Evolutionary conservation across 2,888 invertebrate species (phyloP).

Genomic region (Coelinius sp.): DNA sequence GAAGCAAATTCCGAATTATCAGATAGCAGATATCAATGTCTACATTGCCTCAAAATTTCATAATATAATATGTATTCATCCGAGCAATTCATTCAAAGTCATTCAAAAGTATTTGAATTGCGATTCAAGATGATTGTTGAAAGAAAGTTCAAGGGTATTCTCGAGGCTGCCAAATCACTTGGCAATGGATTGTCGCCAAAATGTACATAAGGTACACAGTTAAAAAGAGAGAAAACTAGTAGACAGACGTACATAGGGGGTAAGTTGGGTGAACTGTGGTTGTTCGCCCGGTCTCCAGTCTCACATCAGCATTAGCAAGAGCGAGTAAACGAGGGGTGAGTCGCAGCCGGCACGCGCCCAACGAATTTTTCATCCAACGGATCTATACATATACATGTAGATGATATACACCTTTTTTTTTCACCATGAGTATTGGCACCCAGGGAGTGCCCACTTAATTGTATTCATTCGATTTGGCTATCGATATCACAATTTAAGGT

Average conservation of each 20-base stretch:
- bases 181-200: slow-evolving; percentile 26
- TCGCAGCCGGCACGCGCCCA: slow-evolving; percentile 64
- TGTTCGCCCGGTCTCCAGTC: slow-evolving; percentile 46
- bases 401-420: slow-evolving; percentile 29
- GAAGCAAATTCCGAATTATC: too few species aligned
- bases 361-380: slow-evolving; percentile 65
- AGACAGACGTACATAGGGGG: slow-evolving; percentile 40
- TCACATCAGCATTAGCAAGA: slow-evolving; percentile 43
- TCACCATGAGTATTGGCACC: background rate
- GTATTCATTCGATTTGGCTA: background rate
- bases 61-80: too few species aligned
- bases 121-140: background rate
- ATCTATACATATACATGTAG: slow-evolving; percentile 40
- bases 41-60: too few species aligned
- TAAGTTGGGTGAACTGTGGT: slow-evolving; percentile 45
- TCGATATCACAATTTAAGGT: too few species aligned
- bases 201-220: background rate
- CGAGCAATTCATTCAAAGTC: background rate
- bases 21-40: too few species aligned
- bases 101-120: background rate
- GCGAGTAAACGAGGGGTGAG: slow-evolving; percentile 55
- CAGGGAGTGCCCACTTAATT: background rate
- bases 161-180: background rate
- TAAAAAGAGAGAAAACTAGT: slow-evolving; percentile 6
- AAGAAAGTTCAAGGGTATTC: background rate